These are phyloP conservation scores for Ptychodera flava DNA, from an alignment of 35 echinoderm and acorn worm species.

Conservation along the genomic window DNA sequence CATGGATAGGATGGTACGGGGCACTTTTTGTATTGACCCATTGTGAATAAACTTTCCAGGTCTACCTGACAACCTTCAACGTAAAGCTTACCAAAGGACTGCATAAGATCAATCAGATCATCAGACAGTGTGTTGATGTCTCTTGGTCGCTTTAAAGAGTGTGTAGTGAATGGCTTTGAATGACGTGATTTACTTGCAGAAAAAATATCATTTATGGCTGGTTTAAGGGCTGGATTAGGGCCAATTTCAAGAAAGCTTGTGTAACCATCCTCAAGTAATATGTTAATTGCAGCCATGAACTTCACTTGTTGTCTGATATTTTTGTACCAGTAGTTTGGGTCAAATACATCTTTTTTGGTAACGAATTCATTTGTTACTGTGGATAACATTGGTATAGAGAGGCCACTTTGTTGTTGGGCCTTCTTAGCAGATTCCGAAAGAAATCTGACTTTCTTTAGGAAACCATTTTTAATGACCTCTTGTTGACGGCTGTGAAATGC, in stretches of 20 bases:
- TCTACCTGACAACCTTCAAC: constrained; percentile 89
- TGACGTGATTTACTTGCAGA: constrained; percentile 33
- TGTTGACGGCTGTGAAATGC: constrained; percentile 98
- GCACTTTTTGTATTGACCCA: neutral
- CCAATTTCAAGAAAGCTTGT: constrained; percentile 83
- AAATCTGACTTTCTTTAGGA: constrained; percentile 75
- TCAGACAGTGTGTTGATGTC: constrained; percentile 80
- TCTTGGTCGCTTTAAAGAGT: constrained; percentile 62
- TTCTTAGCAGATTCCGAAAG: constrained; percentile 26
- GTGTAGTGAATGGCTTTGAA: constrained; percentile 59
- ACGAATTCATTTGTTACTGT: constrained; percentile 77
- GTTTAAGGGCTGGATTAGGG: constrained; percentile 73
- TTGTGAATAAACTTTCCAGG: constrained; percentile 43
- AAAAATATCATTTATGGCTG: constrained; percentile 69
- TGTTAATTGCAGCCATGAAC: constrained; percentile 69
- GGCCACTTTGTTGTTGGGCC: constrained; percentile 30
- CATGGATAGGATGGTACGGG: constrained; percentile 18
- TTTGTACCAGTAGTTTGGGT: constrained; percentile 83
- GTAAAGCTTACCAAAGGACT: constrained; percentile 76
- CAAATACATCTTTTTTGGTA: constrained; percentile 54
- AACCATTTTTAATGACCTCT: constrained; percentile 73
- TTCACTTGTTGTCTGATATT: constrained; percentile 79
- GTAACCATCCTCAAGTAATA: constrained; percentile 70
- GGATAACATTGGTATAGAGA: constrained; percentile 77
- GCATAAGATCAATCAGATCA: constrained; percentile 70